Conservation (phyloP, 1,140 invertebrate genomes). For the Diuraphis noxia region DNA sequence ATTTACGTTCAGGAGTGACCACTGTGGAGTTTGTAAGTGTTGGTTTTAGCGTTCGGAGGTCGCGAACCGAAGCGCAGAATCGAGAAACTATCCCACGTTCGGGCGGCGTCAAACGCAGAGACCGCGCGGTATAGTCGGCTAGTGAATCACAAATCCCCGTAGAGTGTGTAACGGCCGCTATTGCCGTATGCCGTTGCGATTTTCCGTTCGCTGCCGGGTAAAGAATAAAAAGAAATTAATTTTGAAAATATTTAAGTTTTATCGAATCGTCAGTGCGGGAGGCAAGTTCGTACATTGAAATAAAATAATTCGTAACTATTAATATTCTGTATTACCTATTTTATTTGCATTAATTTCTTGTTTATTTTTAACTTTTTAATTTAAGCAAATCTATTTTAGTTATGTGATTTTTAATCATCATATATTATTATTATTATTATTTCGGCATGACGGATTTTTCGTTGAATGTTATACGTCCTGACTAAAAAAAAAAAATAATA, state of each 20-base stretch:
- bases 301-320: too few species aligned
- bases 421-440: background rate
- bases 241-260: background rate
- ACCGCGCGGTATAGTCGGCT: background rate
- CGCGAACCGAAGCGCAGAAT: conserved; percentile 37
- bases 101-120: background rate
- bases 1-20: background rate
- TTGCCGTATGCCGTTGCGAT: background rate
- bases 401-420: background rate
- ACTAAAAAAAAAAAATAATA: background rate
- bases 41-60: conserved; percentile 20
- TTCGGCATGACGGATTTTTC: background rate
- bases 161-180: background rate
- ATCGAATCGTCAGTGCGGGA: background rate
- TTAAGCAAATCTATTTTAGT: background rate
- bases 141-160: conserved; percentile 20
- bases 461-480: background rate
- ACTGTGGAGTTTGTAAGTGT: background rate
- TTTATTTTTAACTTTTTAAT: background rate
- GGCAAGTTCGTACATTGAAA: too few species aligned
- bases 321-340: background rate
- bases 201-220: background rate
- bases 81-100: background rate
- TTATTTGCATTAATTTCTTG: background rate
- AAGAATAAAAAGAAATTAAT: background rate